Evolutionary conservation across 2,888 invertebrate species (phyloP), one percentile per base, ranked within the genome.

Genomic region (Entomobrya proxima): DNA sequence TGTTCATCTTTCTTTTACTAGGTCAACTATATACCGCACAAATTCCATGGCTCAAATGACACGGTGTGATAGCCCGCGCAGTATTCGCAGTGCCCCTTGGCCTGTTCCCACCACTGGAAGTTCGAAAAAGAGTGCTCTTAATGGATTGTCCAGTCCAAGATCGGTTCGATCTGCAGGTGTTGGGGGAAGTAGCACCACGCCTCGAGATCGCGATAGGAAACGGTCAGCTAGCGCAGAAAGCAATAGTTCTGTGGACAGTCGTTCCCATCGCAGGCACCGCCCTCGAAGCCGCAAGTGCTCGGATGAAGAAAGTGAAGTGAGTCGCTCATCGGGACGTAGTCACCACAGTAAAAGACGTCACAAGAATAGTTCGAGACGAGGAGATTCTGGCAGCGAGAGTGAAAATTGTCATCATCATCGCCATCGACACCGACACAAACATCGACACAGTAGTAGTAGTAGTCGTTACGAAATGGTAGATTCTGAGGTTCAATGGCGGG

Each of bases 301-400:
- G 0, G 97, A 97, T 91, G 97, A 96, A 89, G 97, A 97, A 92
- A 97, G 97, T 91, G 97, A 97, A 92, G 92, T 96, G 89, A 97
- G 97, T 0, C 95, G 96, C 86, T 95, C 96, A 55, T 97, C 97
- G 7, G 96, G 95, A 18, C 94, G 96, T 89, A 96, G 96, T 7
- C 93, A 96, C 85, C 94, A 95, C 84, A 95, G 95, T 90, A 93
- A 95, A 52, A 93, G 95, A 80, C 96, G 96, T 91, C 94, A 90
- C 44, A 90, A 91, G 61, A 89, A 96, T 89, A 94, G 95, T 55
- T 95, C 96, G 90, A 94, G 94, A 89, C 95, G 95, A 91, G 90
- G 94, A 85, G 95, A 95, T 90, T 95, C 95, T 0, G 95, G 95
- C 72, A 95, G 95, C 0, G 95, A 95, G 90, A 94, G 94, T 88